Percentiles rank a stretch among this genome's conserved stretches.
phyloP scores from a whole-genome alignment of 2,797 vertebrate genomes.

The Thaleichthys pacificus region DNA sequence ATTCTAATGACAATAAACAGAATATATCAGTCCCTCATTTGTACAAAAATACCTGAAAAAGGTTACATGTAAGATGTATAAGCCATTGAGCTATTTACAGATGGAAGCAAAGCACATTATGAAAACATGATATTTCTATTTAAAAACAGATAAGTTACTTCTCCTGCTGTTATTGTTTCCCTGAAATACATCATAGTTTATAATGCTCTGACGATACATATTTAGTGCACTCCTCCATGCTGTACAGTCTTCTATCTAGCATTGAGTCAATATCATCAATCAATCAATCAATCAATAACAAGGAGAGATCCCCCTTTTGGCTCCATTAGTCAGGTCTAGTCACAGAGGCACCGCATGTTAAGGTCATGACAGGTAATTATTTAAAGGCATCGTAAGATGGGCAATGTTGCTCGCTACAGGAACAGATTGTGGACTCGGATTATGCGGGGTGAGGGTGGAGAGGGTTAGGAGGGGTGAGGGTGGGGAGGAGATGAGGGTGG shows the following conservation, averaged over 20 bases:
- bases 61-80: slow-evolving; percentile 92
- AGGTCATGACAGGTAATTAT: too few species aligned
- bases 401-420: too few species aligned
- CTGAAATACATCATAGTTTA: slow-evolving; percentile 79
- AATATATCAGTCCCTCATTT: slow-evolving; percentile 96
- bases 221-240: slow-evolving; percentile 59
- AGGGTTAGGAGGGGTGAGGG: too few species aligned
- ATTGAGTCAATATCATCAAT: slow-evolving; percentile 75
- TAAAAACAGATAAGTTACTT: slow-evolving; percentile 73
- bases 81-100: slow-evolving; percentile 92
- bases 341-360: slow-evolving; percentile 68
- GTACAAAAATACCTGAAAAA: slow-evolving; percentile 99
- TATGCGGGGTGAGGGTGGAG: too few species aligned
- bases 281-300: too few species aligned
- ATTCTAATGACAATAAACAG: slow-evolving; percentile 98
- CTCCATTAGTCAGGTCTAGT: slow-evolving; percentile 70
- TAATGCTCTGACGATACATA: slow-evolving; percentile 38
- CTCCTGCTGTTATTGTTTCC: slow-evolving; percentile 83
- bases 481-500: too few species aligned
- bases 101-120: slow-evolving; percentile 88
- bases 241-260: slow-evolving; percentile 78
- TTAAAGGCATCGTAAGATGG: too few species aligned
- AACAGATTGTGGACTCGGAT: too few species aligned
- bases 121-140: slow-evolving; percentile 83
- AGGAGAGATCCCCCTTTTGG: too few species aligned